phyloP scores from a whole-genome alignment of 2,888 invertebrate species.

The Eupithecia vulgata region DNA sequence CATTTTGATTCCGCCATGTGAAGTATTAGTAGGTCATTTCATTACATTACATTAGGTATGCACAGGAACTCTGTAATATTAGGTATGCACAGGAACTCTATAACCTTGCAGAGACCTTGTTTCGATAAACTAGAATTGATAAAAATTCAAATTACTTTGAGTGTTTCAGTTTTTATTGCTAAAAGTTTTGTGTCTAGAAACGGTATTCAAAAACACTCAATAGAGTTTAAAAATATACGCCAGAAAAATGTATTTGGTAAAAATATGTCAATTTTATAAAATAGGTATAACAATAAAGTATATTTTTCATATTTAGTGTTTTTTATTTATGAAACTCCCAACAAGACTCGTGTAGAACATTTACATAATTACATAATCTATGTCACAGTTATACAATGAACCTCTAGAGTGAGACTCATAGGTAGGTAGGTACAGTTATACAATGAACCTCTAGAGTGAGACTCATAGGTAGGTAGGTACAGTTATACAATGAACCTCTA shows the following conservation, averaged over 20 bases:
- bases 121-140: conserved; percentile 16
- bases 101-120: conserved; percentile 12
- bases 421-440: neutral
- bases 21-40: neutral
- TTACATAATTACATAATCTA: neutral
- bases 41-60: neutral
- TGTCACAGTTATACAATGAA: neutral
- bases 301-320: neutral
- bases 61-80: neutral
- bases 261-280: neutral
- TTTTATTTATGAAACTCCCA: neutral
- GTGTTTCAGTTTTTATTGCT: neutral
- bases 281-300: neutral
- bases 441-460: neutral
- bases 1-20: neutral
- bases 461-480: neutral
- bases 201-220: neutral
- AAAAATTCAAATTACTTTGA: conserved; percentile 3
- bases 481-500: neutral
- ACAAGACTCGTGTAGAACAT: neutral
- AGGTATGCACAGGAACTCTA: neutral
- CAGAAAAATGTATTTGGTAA: neutral
- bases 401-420: neutral
- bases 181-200: neutral
- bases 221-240: neutral